phyloP scores from a whole-genome alignment of 2,888 invertebrate species.

The Meteorus colon region DNA sequence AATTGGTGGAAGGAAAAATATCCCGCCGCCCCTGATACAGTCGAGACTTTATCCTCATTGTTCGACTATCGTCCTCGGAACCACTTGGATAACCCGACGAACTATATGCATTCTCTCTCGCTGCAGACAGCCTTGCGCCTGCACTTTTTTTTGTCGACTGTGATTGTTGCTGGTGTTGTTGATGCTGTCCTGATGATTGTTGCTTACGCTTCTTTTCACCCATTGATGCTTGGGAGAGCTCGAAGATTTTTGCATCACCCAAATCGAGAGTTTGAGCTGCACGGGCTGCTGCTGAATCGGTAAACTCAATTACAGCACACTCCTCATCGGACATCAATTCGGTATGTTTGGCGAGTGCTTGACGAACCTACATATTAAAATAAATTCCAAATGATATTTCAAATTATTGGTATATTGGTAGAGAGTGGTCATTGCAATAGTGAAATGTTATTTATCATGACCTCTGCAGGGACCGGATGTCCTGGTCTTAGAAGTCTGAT shows the following conservation, averaged over 20 bases:
- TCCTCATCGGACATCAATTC: constrained; percentile 86
- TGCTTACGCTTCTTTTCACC: constrained; percentile 83
- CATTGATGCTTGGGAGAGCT: constrained; percentile 79
- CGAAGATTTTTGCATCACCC: constrained; percentile 81
- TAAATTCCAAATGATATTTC: constrained; percentile 4
- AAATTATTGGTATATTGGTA: background rate
- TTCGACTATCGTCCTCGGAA: constrained; percentile 74
- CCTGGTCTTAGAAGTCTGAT: constrained; percentile 92
- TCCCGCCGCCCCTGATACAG: constrained; percentile 72
- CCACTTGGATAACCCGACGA: constrained; percentile 75
- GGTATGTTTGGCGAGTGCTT: constrained; percentile 92
- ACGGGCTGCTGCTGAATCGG: constrained; percentile 89
- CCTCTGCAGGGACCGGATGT: constrained; percentile 90
- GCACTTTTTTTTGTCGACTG: constrained; percentile 77
- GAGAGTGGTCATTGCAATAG: background rate
- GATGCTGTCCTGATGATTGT: constrained; percentile 70
- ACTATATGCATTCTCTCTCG: constrained; percentile 69
- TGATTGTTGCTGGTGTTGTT: constrained; percentile 39
- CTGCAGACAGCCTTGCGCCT: constrained; percentile 71
- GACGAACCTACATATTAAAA: constrained; percentile 77
- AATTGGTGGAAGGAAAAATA: constrained; percentile 49
- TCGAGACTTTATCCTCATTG: constrained; percentile 66
- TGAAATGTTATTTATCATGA: constrained; percentile 32
- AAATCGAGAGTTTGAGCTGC: constrained; percentile 82
- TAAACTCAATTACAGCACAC: constrained; percentile 93